Percentiles rank a stretch among this genome's conserved stretches.
These are phyloP conservation scores for Molanna angustata DNA, from an alignment of 2,888 invertebrate genomes.

Conservation along the genomic window DNA sequence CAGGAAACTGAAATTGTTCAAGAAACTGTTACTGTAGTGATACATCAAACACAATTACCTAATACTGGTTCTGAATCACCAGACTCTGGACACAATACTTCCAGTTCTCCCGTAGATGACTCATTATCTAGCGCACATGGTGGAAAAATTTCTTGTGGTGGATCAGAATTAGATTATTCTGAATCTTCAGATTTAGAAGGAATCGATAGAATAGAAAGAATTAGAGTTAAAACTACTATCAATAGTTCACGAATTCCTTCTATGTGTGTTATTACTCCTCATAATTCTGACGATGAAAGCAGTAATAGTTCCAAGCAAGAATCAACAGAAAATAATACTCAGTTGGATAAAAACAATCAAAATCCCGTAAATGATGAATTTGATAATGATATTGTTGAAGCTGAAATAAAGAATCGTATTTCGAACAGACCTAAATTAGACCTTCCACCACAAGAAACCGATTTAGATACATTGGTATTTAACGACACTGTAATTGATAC, in stretches of 20 bases:
- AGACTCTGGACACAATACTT: conserved; percentile 78
- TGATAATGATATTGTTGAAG: conserved; percentile 9
- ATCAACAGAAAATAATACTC: conserved; percentile 47
- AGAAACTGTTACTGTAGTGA: conserved; percentile 58
- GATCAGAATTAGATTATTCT: conserved; percentile 79
- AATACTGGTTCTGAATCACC: conserved; percentile 71
- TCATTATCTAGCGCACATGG: conserved; percentile 71
- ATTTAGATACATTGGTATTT: conserved; percentile 35
- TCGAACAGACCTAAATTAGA: conserved; percentile 36
- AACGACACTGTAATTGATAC: conserved; percentile 30
- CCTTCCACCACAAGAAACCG: conserved; percentile 35
- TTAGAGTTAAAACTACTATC: conserved; percentile 81
- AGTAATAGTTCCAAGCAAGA: conserved; percentile 44
- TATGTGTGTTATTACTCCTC: conserved; percentile 88
- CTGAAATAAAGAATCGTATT: conserved; percentile 34
- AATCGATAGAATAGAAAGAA: conserved; percentile 82
- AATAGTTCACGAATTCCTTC: conserved; percentile 87
- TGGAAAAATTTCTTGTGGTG: conserved; percentile 57
- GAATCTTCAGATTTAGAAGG: conserved; percentile 86
- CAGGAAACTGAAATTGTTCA: conserved; percentile 34
- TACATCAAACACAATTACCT: conserved; percentile 46
- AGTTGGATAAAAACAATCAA: conserved; percentile 15
- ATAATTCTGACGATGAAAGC: conserved; percentile 83
- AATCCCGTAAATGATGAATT: neutral
- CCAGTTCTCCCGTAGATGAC: conserved; percentile 73